Evolutionary conservation across 2,113 vertebrate species (phyloP).

Genomic region (Oryzias javanicus): DNA sequence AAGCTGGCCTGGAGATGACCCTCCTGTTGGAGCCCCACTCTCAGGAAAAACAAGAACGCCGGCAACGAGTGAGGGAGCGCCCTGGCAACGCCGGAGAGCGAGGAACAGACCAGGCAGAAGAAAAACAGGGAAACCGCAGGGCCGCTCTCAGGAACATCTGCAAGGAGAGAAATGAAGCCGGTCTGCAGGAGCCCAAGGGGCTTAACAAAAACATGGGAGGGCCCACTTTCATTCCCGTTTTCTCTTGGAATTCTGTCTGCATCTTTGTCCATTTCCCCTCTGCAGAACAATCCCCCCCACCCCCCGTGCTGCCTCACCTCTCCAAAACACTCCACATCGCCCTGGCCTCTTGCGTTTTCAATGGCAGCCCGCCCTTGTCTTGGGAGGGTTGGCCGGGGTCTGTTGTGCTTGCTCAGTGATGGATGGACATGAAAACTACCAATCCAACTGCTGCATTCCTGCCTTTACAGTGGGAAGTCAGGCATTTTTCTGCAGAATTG

Average conservation of each 20-base stretch:
- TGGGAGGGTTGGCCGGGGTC: constrained; percentile 55
- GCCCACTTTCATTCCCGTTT: constrained; percentile 59
- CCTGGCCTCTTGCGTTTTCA: constrained; percentile 61
- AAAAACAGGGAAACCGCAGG: constrained; percentile 74
- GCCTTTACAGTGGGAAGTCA: constrained; percentile 58
- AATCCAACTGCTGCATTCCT: constrained; percentile 68
- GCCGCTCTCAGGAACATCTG: constrained; percentile 74
- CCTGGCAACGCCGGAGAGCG: constrained; percentile 69
- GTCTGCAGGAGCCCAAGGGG: constrained; percentile 69
- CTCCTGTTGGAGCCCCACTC: constrained; percentile 73
- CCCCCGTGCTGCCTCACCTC: constrained; percentile 33
- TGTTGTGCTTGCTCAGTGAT: constrained; percentile 71
- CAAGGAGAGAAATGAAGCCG: constrained; percentile 62
- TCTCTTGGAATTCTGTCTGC: constrained; percentile 66
- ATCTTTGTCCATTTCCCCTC: constrained; percentile 63
- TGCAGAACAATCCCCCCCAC: constrained; percentile 62
- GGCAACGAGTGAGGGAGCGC: constrained; percentile 65
- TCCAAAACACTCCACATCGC: constrained; percentile 39
- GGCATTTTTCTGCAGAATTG: constrained; percentile 29
- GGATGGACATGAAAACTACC: constrained; percentile 69
- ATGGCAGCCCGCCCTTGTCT: constrained; percentile 67
- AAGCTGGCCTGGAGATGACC: constrained; percentile 79
- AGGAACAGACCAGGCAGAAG: constrained; percentile 62
- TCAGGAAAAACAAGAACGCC: constrained; percentile 74
- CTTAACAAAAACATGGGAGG: constrained; percentile 67